A percentile compares a stretch with the other conserved stretches of the same genome.
Conservation (phyloP, 2,113 vertebrate species). For the Guaruba guarouba region DNA sequence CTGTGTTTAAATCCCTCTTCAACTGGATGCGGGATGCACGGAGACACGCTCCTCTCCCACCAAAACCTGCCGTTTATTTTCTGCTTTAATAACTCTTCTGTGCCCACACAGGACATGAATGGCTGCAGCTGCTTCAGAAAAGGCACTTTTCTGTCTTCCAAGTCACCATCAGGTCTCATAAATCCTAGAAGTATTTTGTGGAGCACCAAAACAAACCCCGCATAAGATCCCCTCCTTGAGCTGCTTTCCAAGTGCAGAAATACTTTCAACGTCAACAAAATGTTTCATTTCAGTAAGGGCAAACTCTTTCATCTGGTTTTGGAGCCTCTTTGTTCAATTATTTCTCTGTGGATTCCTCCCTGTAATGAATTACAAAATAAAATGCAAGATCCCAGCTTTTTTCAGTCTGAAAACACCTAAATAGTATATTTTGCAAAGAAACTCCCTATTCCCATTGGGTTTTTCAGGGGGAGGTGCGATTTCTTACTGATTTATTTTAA, state of each 20-base stretch:
- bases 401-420: neutral
- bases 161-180: neutral
- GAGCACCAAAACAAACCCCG: neutral
- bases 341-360: neutral
- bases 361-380: neutral
- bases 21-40: neutral
- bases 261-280: neutral
- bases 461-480: neutral
- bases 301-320: neutral
- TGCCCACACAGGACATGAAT: neutral
- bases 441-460: accelerated
- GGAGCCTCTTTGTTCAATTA: neutral
- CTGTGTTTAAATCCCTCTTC: neutral
- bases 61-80: neutral
- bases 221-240: accelerated
- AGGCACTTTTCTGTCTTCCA: neutral
- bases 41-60: neutral
- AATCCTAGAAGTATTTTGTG: neutral
- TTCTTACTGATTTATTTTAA: neutral
- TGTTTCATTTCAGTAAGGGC: neutral
- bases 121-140: neutral
- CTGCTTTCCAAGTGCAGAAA: neutral
- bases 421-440: neutral
- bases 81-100: neutral
- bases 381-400: neutral